Conservation (phyloP, 2,888 invertebrate species). For the Homarus gammarus region DNA sequence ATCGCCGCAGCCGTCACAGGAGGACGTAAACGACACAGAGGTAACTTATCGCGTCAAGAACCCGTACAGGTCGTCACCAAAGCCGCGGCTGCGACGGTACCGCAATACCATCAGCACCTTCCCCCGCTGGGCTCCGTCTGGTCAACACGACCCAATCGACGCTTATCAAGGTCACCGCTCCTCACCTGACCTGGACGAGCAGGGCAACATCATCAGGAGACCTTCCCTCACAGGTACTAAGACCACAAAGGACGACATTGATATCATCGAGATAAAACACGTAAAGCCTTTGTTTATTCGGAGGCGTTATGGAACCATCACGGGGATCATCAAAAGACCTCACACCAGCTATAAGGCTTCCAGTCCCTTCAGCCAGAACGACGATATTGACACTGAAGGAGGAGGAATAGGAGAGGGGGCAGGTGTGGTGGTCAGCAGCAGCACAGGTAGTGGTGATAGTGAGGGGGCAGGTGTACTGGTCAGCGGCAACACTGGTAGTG, state of each 20-base stretch:
- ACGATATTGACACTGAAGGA: neutral
- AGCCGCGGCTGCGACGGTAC: slow-evolving; percentile 7
- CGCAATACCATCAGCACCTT: slow-evolving; percentile 42
- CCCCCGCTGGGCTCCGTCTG: slow-evolving; percentile 16
- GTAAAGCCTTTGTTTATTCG: neutral
- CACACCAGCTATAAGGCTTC: neutral
- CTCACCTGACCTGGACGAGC: neutral
- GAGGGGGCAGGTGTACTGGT: slow-evolving; percentile 6
- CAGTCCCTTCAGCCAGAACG: neutral
- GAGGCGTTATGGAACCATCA: slow-evolving; percentile 23
- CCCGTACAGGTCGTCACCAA: neutral
- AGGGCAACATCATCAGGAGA: neutral
- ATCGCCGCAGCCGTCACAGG: neutral
- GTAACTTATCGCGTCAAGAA: slow-evolving; percentile 28
- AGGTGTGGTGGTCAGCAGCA: neutral
- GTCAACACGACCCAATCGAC: neutral
- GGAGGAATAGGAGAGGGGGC: neutral
- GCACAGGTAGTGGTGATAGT: neutral
- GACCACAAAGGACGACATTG: neutral
- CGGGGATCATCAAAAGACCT: neutral
- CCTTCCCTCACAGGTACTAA: neutral
- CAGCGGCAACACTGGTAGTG: neutral
- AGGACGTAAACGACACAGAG: neutral
- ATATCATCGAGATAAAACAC: neutral
- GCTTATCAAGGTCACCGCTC: no score